A percentile compares a stretch with the other conserved stretches of the same genome.
Conservation (phyloP, 2,888 invertebrate species). For the Harpagoxenus sublaevis region DNA sequence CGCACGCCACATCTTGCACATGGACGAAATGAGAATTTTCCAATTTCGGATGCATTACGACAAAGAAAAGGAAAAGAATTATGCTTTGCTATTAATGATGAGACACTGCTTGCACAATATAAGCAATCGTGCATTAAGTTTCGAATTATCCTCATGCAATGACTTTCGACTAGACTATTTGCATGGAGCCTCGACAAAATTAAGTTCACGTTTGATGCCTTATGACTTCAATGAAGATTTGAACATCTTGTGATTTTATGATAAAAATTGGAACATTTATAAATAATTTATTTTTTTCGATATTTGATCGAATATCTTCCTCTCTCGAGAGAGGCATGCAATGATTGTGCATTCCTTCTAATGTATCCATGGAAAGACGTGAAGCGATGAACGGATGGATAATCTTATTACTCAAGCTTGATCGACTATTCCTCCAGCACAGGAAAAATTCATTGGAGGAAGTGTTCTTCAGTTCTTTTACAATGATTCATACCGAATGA, state of each 20-base stretch:
- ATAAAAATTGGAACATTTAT: background rate
- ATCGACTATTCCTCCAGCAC: constrained; percentile 75
- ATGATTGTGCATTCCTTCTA: constrained; percentile 46
- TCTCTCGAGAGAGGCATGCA: constrained; percentile 42
- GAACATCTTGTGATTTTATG: background rate
- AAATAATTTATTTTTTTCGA: background rate
- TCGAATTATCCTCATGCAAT: constrained; percentile 41
- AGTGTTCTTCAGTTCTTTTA: constrained; percentile 49
- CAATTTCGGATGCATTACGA: constrained; percentile 43
- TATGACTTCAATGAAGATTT: background rate
- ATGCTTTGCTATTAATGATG: constrained; percentile 18
- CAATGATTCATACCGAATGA: constrained; percentile 39
- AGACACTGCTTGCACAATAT: constrained; percentile 45
- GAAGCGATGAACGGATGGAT: constrained; percentile 17
- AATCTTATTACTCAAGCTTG: constrained; percentile 47
- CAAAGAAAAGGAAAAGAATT: constrained; percentile 6
- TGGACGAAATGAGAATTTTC: constrained; percentile 29
- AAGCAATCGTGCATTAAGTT: constrained; percentile 48
- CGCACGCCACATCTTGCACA: constrained; percentile 70
- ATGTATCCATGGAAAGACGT: constrained; percentile 45
- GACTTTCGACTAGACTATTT: constrained; percentile 21
- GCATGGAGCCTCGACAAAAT: constrained; percentile 11
- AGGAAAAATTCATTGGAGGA: constrained; percentile 75
- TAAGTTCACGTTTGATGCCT: background rate
- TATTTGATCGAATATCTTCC: background rate